Base-by-base conservation (phyloP, 92 coral and sea anemone genomes). In the Meandrina meandrites region DNA sequence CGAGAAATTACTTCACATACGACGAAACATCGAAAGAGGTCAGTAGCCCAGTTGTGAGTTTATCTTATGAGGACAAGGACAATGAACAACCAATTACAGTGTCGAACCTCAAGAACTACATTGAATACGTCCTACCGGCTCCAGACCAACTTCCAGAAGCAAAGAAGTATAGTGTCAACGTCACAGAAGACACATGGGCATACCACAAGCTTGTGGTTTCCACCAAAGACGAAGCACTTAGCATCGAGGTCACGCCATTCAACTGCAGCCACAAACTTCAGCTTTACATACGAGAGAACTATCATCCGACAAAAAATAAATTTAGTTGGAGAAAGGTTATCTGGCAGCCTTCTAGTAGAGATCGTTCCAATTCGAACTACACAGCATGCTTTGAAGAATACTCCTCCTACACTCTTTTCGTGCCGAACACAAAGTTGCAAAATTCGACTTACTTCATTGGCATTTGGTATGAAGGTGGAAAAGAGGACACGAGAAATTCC, bases 391-490 rank as follows among this genome's bases (percentile, higher is more conserved):
- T 83, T 37, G 76, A 79, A 12, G 69, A 76, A 17, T 76, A 81
- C 13, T 48, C 68, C 35, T 47, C 45, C 45, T 86, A 87, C 51
- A 88, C 79, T 12, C 84, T 94, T 47, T 94, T 94, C 67, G 19
- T 91, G 15, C 81, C 96, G 10, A 89, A 94, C 71, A 72, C 67
- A 79, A 88, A 87, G 14, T 64, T 91, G 12, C 87, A 79, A 14
- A 18, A 64, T 5, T 88, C 94, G 18, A 82, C 84, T 10, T 94
- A 89, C 36, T 90, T 81, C 69, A 78, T 94, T 42, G 96, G 96
- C 22, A 67, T 94, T 19, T 62, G 74, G 76, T 89, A 85, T 27
- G 53, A 62, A 47, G 54, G 28, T 15, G 68, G 83, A n/a, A 40
- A 27, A 22, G 86, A 82, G 28, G 35, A 79, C 42, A 80, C 28